A percentile compares a stretch with the other conserved stretches of the same genome.
phyloP scores from a whole-genome alignment of 1,140 invertebrate species.

The Aphaenogaster rudis region DNA sequence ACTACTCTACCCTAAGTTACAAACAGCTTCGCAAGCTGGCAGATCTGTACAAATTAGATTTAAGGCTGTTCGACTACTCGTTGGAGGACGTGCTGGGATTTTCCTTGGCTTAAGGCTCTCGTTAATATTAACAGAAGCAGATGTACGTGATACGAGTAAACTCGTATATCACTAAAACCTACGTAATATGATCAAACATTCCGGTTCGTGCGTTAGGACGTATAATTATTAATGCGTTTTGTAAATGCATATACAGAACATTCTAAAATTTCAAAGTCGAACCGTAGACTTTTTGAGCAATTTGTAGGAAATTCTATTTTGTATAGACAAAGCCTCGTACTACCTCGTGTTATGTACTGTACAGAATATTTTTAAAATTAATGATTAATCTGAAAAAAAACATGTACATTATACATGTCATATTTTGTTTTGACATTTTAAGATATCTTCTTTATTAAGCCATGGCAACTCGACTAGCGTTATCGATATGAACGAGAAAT shows the following conservation, averaged over 20 bases:
- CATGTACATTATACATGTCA: background rate
- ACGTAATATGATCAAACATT: background rate
- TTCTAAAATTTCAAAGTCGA: background rate
- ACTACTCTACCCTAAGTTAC: slow-evolving; percentile 91
- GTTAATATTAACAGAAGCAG: slow-evolving; percentile 3
- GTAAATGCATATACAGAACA: background rate
- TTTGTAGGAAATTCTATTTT: background rate
- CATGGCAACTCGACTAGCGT: background rate
- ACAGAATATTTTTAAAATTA: background rate
- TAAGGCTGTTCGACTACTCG: slow-evolving; percentile 93
- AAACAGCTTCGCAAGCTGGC: slow-evolving; percentile 91
- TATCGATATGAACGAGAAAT: slow-evolving; percentile 9
- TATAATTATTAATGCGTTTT: slow-evolving; percentile 1
- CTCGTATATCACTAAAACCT: background rate
- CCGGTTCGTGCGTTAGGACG: background rate
- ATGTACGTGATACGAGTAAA: background rate
- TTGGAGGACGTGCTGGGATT: slow-evolving; percentile 91
- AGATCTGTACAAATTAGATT: slow-evolving; percentile 92
- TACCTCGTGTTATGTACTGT: slow-evolving; percentile 22
- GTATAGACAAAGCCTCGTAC: background rate
- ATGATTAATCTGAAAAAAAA: background rate
- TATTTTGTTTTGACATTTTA: background rate
- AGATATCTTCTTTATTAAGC: background rate
- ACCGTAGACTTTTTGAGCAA: background rate
- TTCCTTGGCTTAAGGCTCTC: slow-evolving; percentile 80